Evolutionary conservation across 2,797 vertebrate genomes (phyloP), one percentile per base, ranked within the genome.

Genomic region (Arnoldichthys spilopterus): DNA sequence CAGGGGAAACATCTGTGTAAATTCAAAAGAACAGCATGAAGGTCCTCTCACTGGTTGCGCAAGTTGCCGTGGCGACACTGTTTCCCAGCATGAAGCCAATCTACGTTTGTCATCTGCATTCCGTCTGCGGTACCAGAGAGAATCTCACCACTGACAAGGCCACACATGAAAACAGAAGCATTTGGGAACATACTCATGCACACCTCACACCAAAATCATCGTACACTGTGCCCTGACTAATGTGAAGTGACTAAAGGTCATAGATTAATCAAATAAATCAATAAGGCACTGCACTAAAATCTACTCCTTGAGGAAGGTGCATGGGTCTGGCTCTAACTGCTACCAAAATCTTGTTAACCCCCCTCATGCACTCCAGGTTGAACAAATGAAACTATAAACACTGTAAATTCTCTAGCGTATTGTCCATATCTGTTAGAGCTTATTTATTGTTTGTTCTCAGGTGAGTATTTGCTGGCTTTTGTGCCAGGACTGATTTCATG

Each of bases 1-100:
- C 76, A 80, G 70, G 79, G 66, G 81, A 86, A 84, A 81, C 85
- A 81, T 79, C 82, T 83, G 85, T 79, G 83, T 74, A 76, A 77
- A 81, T 83, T 80, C 72, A 72, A 77, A 86, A 76, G 70, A 79
- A 80, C 83, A 74, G 68, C 59, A 47, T 83, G 78, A 84, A 78
- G 70, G 81, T 81, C 68, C 73, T 72, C 64, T 69, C 28, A 11
- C 64, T 72, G 16, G 24, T 59, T 74, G 74, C 20, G 59, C 59
- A 76, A 77, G 64, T 81, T 63, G 76, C 83, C 16, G 18, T 74
- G 72, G 75, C 22, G 59, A 73, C 72, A 71, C 77, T 80, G 68
- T 80, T 78, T 79, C 62, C 58, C 76, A 79, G 78, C 54, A 49
- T 51, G 66, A 37, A 26, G 59, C 83, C 70, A 63, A 70, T 71